Evolutionary conservation across 2,113 vertebrate species (phyloP).

Genomic region (Alexandromys fortis): DNA sequence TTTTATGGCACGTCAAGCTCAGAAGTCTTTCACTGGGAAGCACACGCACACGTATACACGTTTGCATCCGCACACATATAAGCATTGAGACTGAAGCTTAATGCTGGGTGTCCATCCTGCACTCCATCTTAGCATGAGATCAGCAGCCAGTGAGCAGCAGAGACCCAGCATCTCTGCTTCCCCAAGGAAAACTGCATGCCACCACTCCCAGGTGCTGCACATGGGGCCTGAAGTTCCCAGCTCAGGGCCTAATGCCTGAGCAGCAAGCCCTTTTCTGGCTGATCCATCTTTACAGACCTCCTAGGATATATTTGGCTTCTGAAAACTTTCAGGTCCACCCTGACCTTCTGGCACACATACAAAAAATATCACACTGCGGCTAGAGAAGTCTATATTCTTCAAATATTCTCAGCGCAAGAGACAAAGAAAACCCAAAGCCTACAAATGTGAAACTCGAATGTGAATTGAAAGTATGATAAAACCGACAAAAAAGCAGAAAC

Average conservation of each 20-base stretch:
- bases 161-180: not conserved
- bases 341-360: not conserved
- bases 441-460: not conserved
- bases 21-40: not conserved
- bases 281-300: not conserved
- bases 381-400: not conserved
- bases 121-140: not conserved
- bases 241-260: not conserved
- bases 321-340: not conserved
- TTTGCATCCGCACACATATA: no score
- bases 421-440: not conserved
- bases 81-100: no score
- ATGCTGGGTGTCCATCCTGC: not conserved
- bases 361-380: not conserved
- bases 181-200: not conserved
- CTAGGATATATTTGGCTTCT: not conserved
- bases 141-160: not conserved
- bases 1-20: rapidly evolving
- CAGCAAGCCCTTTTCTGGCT: not conserved
- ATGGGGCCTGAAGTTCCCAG: not conserved
- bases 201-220: not conserved
- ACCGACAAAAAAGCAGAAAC: slow-evolving; percentile 44
- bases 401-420: not conserved
- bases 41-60: no score
- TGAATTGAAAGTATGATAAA: slow-evolving; percentile 1